These are phyloP conservation scores for Sclerodermus sp. DNA, from an alignment of 2,888 invertebrate species.

Conservation along the genomic window DNA sequence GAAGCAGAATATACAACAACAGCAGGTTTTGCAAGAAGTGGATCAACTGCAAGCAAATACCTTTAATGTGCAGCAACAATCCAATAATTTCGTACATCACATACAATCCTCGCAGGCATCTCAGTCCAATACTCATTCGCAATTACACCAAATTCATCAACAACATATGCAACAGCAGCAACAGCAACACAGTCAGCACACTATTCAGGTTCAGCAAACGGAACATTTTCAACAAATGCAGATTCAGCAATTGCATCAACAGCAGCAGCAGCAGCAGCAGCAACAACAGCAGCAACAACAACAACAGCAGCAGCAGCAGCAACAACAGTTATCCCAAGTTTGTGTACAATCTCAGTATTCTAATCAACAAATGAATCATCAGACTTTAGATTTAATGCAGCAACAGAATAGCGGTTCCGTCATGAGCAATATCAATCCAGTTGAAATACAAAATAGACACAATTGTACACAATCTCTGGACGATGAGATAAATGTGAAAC, in stretches of 20 bases:
- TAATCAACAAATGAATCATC: slow-evolving; percentile 52
- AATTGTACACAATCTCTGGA: slow-evolving; percentile 35
- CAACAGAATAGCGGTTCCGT: slow-evolving; percentile 39
- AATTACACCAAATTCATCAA: slow-evolving; percentile 49
- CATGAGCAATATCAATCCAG: slow-evolving; percentile 36
- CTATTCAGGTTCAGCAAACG: slow-evolving; percentile 32
- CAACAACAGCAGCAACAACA: slow-evolving; percentile 52
- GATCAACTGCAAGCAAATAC: slow-evolving; percentile 33
- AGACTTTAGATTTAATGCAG: slow-evolving; percentile 49
- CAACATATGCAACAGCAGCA: slow-evolving; percentile 41
- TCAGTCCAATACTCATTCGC: slow-evolving; percentile 39
- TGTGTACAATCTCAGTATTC: slow-evolving; percentile 49
- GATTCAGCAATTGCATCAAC: slow-evolving; percentile 52
- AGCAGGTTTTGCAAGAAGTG: slow-evolving; percentile 31
- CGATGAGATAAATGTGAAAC: slow-evolving; percentile 44
- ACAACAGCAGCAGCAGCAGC: slow-evolving; percentile 43
- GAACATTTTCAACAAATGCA: slow-evolving; percentile 40
- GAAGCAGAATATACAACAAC: slow-evolving; percentile 38
- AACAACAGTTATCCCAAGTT: slow-evolving; percentile 50
- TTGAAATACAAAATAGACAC: slow-evolving; percentile 42
- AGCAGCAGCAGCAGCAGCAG: slow-evolving; percentile 60
- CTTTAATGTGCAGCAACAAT: slow-evolving; percentile 36
- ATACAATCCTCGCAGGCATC: slow-evolving; percentile 38
- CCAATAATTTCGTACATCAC: slow-evolving; percentile 45
- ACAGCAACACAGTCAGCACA: slow-evolving; percentile 43